phyloP scores from a whole-genome alignment of 2,888 invertebrate species.

The Agriopis aurantiaria region DNA sequence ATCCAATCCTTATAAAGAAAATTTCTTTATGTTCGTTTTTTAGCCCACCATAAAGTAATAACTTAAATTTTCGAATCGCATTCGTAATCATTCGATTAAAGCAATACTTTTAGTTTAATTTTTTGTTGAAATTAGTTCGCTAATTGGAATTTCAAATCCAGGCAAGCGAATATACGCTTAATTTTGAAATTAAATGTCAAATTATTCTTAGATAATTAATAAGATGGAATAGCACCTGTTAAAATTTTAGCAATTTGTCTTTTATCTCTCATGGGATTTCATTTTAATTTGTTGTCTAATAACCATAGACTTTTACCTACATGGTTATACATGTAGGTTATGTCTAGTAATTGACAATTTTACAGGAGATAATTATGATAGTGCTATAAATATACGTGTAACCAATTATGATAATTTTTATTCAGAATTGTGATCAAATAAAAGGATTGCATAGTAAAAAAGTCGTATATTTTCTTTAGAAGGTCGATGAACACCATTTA shows the following conservation, averaged over 20 bases:
- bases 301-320: no score
- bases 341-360: no score
- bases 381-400: no score
- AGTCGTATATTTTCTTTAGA: no score
- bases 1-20: constrained; percentile 51
- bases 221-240: neutral
- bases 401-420: no score
- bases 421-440: no score
- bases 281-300: neutral
- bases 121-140: constrained; percentile 40
- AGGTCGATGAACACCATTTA: no score
- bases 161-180: constrained; percentile 7
- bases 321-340: no score
- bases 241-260: neutral
- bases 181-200: constrained; percentile 6
- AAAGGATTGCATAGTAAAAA: no score
- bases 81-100: constrained; percentile 44
- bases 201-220: neutral
- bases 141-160: constrained; percentile 41
- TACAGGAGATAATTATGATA: no score
- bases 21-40: constrained; percentile 45
- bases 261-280: constrained; percentile 1
- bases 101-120: constrained; percentile 39
- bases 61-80: constrained; percentile 43
- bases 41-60: constrained; percentile 42